phyloP scores from a whole-genome alignment of 2,113 vertebrate species.

The Corynorhinus townsendii region DNA sequence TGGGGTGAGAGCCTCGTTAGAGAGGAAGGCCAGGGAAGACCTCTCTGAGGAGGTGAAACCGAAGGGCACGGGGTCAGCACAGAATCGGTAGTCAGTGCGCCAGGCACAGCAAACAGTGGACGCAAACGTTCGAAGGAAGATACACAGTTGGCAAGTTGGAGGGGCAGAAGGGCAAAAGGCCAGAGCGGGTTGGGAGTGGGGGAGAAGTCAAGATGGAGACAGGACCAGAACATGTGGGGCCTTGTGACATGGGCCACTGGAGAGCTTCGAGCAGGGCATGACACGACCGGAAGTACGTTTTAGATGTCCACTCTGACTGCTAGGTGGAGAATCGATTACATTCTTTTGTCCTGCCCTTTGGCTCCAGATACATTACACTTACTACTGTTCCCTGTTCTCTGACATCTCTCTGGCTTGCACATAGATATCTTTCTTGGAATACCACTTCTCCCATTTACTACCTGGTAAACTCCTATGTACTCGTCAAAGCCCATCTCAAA shows the following conservation, averaged over 20 bases:
- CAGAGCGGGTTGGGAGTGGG: background rate
- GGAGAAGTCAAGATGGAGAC: background rate
- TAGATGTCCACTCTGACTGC: background rate
- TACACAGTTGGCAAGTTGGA: background rate
- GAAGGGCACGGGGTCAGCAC: background rate
- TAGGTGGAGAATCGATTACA: background rate
- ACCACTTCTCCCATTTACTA: background rate
- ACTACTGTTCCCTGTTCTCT: background rate
- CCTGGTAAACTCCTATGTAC: background rate
- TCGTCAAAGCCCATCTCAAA: background rate
- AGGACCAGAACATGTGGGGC: background rate
- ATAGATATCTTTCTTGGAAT: background rate
- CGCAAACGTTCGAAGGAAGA: background rate
- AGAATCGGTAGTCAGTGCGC: fast-evolving
- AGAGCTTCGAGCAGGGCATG: background rate
- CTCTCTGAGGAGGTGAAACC: background rate
- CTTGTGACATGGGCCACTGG: too few species aligned
- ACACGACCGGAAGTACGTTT: background rate
- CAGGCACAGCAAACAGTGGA: background rate
- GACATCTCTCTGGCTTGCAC: background rate
- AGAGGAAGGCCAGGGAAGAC: background rate
- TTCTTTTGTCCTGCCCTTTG: background rate
- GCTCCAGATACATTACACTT: background rate
- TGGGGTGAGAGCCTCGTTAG: background rate
- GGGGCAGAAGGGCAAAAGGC: background rate